A percentile compares a stretch with the other conserved stretches of the same genome.
Conservation (phyloP, 2,888 invertebrate species). For the Drosophila flavopinicola region DNA sequence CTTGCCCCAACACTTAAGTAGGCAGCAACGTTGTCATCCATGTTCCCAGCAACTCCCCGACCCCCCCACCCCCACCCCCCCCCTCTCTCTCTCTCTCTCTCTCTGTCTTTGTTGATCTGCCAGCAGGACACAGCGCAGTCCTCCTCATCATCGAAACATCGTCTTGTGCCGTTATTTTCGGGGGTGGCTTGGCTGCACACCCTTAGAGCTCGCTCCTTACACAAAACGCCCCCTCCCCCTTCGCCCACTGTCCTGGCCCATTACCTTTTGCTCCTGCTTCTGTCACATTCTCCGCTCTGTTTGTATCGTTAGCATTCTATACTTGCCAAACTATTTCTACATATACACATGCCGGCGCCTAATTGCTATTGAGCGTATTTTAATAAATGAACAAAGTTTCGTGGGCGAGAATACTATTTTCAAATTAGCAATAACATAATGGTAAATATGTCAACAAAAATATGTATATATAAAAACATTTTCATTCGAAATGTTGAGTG, state of each 20-base stretch:
- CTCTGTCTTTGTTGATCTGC: no score
- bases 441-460: no score
- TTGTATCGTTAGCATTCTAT: conserved; percentile 17
- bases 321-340: neutral
- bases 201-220: neutral
- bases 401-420: no score
- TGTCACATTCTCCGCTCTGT: conserved; percentile 31
- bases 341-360: neutral
- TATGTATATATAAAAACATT: no score
- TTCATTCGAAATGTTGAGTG: no score
- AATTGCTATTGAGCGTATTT: no score
- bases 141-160: conserved; percentile 2
- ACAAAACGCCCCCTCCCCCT: neutral
- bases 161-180: conserved; percentile 19
- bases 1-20: conserved; percentile 63
- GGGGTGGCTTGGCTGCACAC: conserved; percentile 33
- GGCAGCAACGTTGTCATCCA: conserved; percentile 49
- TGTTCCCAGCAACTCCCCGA: conserved; percentile 35
- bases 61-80: no score
- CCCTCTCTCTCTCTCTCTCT: no score
- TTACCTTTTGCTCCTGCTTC: conserved; percentile 1
- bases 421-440: no score
- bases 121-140: no score
- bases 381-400: no score
- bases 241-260: neutral